A percentile compares a stretch with the other conserved stretches of the same genome.
Conservation (phyloP, 2,113 vertebrate genomes). For the Amazona vittata region DNA sequence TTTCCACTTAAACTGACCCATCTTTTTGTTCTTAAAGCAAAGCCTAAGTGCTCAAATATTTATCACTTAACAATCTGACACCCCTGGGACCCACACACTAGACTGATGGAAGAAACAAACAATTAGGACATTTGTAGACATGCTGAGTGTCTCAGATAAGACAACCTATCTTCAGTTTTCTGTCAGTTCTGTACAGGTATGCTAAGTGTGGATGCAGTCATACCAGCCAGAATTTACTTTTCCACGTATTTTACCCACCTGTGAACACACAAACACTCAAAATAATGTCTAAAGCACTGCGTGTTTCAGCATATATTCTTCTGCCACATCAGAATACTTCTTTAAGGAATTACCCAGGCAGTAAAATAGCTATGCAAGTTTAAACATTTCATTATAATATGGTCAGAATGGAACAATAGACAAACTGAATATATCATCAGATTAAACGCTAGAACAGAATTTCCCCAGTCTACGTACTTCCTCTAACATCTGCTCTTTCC, state of each 20-base stretch:
- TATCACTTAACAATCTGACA: background rate
- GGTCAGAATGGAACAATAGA: background rate
- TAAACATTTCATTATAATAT: background rate
- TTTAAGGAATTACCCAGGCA: background rate
- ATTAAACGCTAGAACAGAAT: background rate
- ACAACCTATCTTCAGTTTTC: background rate
- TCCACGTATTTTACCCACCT: background rate
- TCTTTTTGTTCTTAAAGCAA: background rate
- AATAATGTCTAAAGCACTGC: background rate
- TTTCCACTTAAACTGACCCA: background rate
- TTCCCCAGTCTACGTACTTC: background rate
- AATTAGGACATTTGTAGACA: background rate
- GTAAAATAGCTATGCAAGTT: background rate
- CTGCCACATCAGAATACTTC: background rate
- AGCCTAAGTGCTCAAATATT: background rate
- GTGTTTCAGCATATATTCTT: background rate
- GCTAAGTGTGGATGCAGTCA: background rate
- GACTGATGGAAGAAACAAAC: background rate
- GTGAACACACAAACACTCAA: background rate
- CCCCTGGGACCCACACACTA: background rate
- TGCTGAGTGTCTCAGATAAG: background rate
- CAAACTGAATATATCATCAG: background rate
- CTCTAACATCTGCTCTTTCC: background rate
- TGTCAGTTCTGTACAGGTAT: background rate
- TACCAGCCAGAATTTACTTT: background rate